Evolutionary conservation across 2,113 vertebrate genomes (phyloP).

Genomic region (Erythrolamprus reginae): DNA sequence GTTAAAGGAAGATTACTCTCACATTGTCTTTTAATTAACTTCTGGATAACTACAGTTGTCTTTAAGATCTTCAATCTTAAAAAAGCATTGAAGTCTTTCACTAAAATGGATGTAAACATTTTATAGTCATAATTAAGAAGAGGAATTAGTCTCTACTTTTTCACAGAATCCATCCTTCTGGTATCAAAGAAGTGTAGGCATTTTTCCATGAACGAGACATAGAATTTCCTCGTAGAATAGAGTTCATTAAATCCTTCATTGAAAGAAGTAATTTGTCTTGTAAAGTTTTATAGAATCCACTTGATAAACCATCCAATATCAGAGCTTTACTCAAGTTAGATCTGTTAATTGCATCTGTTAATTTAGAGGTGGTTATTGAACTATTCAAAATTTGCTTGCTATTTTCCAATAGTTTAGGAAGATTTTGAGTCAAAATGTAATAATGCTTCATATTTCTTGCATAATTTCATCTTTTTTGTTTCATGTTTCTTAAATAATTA

Average conservation of each 20-base stretch:
- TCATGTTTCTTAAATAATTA: not conserved
- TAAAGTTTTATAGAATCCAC: not conserved
- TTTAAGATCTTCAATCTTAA: too few relatives aligned
- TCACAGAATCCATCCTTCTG: not conserved
- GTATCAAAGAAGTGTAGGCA: not conserved
- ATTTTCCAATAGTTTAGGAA: not conserved
- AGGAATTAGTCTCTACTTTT: not conserved
- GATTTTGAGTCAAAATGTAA: not conserved
- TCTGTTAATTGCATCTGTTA: not conserved
- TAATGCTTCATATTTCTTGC: not conserved
- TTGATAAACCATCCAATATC: not conserved
- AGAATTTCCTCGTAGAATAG: not conserved
- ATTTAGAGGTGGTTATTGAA: not conserved
- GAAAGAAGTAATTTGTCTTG: not conserved
- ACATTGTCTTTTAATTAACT: not conserved
- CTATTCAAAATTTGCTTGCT: not conserved
- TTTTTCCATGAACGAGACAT: not conserved
- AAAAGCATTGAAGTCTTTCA: not conserved
- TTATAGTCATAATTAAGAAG: not conserved
- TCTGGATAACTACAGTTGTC: not conserved
- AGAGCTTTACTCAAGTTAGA: not conserved
- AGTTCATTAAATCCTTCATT: not conserved
- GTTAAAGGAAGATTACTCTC: not conserved
- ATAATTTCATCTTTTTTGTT: not conserved
- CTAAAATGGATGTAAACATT: not conserved